A percentile compares a stretch with the other conserved stretches of the same genome.
These are phyloP conservation scores for Eupeodes corollae DNA, from an alignment of 1,140 invertebrate species.

Conservation along the genomic window DNA sequence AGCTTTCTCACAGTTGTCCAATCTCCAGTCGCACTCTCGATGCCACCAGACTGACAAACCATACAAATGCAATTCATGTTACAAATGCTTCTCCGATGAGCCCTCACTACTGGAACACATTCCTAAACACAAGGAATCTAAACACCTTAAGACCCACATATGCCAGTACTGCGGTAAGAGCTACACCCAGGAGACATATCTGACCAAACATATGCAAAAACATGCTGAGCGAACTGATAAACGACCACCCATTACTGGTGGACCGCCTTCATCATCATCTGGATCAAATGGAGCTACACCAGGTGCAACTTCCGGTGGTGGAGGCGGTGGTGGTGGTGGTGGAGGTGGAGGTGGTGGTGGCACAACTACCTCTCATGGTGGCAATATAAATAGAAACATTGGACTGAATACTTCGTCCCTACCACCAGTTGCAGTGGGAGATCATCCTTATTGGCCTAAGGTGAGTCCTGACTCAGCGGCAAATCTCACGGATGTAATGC, in stretches of 20 bases:
- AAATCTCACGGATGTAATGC: conserved; percentile 52
- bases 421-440: conserved; percentile 38
- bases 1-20: conserved; percentile 94
- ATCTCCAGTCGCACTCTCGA: conserved; percentile 93
- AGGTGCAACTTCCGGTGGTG: conserved; percentile 24
- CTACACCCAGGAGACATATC: conserved; percentile 97
- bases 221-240: conserved; percentile 89
- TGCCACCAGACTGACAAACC: conserved; percentile 98
- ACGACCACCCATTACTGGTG: conserved; percentile 55
- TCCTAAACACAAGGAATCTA: conserved; percentile 98
- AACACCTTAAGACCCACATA: conserved; percentile 98
- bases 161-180: conserved; percentile 98
- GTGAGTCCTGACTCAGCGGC: conserved; percentile 62
- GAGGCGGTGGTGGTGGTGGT: conserved; percentile 41
- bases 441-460: conserved; percentile 70
- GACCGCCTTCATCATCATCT: not conserved
- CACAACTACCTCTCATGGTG: conserved; percentile 6
- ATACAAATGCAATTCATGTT: conserved; percentile 96
- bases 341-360: conserved; percentile 24
- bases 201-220: conserved; percentile 98
- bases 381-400: conserved; percentile 21
- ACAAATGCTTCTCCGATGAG: conserved; percentile 95
- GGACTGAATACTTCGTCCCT: conserved; percentile 14
- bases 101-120: conserved; percentile 93
- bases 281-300: not conserved